Percentiles rank a stretch among this genome's conserved stretches.
phyloP scores from a whole-genome alignment of 2,888 invertebrate genomes.

The Aplocera efformata region DNA sequence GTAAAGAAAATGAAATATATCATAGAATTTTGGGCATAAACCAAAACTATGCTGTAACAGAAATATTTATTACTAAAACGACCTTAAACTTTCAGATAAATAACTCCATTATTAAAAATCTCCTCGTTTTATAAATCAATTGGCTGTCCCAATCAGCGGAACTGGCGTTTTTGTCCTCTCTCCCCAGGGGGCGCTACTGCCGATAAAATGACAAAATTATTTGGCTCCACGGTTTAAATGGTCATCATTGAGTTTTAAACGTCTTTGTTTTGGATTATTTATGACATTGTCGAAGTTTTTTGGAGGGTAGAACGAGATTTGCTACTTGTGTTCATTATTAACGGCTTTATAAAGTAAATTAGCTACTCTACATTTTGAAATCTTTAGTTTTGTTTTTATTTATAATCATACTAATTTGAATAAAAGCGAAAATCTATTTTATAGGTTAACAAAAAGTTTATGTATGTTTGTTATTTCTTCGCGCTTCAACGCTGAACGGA shows the following conservation, averaged over 20 bases:
- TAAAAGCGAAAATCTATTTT: no score
- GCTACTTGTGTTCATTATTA: constrained; percentile 2
- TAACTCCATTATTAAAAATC: constrained; percentile 6
- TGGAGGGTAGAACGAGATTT: constrained; percentile 4
- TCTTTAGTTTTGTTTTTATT: no score
- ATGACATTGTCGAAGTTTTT: constrained; percentile 14
- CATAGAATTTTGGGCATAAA: no score
- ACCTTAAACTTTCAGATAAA: no score
- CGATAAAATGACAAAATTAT: constrained; percentile 21
- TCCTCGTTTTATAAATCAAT: constrained; percentile 11
- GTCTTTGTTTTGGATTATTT: constrained; percentile 31
- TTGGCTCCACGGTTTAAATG: constrained; percentile 38
- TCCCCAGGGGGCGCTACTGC: constrained; percentile 47
- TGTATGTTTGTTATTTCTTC: no score
- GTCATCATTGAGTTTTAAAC: constrained; percentile 32
- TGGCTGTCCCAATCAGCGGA: constrained; percentile 12
- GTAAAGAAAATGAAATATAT: no score
- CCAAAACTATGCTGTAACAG: no score
- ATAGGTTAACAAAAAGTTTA: no score
- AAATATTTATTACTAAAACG: no score
- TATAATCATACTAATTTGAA: no score
- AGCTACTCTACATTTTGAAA: no score
- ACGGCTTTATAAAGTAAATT: background rate
- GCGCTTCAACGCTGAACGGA: no score
- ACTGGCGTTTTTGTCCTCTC: constrained; percentile 27